These are phyloP conservation scores for Hemibagrus wyckioides DNA, from an alignment of 2,113 vertebrate genomes.

Conservation along the genomic window DNA sequence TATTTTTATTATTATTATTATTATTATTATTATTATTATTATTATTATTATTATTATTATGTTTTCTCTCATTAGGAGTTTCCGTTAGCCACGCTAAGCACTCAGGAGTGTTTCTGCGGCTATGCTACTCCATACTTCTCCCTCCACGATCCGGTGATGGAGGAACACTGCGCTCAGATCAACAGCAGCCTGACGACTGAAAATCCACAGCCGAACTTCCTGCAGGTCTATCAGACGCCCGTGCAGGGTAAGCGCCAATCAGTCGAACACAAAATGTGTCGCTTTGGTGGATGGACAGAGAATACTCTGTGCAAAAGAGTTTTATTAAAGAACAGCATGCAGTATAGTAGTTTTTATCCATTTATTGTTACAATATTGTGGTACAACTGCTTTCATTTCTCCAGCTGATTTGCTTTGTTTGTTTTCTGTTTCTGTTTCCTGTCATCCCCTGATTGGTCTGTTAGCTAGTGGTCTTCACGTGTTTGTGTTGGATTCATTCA, in stretches of 20 bases:
- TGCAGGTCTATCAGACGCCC: conserved; percentile 81
- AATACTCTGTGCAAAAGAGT: no score
- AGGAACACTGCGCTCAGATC: conserved; percentile 61
- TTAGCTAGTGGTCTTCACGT: no score
- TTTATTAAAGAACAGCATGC: background rate
- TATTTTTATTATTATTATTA: background rate
- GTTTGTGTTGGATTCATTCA: no score
- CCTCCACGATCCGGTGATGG: conserved; percentile 61
- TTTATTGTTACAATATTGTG: background rate
- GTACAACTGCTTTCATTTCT: background rate
- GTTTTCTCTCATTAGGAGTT: conserved; percentile 74
- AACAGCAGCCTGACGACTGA: conserved; percentile 45
- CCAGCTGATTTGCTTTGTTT: no score
- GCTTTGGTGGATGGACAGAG: no score
- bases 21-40: no score
- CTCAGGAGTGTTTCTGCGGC: conserved; percentile 78
- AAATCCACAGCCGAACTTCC: conserved; percentile 57
- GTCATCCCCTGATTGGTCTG: no score
- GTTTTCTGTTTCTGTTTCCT: no score
- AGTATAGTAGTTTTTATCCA: background rate
- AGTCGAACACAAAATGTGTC: background rate
- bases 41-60: no score
- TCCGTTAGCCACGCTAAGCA: conserved; percentile 76
- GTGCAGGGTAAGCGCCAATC: conserved; percentile 76
- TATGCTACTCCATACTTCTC: conserved; percentile 75